phyloP scores from a whole-genome alignment of 64 coral and sea anemone species.

The Platygyra sinensis region DNA sequence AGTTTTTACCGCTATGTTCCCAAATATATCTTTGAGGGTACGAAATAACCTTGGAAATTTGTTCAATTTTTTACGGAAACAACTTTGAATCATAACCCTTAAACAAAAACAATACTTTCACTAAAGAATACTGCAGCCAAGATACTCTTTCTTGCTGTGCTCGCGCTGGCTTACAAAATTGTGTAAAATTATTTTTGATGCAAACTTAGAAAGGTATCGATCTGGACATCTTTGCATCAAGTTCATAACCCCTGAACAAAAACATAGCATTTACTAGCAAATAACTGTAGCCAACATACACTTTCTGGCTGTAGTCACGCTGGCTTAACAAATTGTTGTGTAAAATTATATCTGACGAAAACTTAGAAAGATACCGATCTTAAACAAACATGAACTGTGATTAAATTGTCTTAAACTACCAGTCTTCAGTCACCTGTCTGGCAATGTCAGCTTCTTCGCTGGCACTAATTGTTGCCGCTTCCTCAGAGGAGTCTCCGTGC shows the following conservation, averaged over 20 bases:
- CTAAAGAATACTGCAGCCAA: conserved; percentile 27
- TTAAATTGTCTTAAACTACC: conserved; percentile 21
- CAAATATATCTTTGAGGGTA: conserved; percentile 41
- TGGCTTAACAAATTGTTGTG: conserved; percentile 15
- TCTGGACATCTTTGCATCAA: conserved; percentile 25
- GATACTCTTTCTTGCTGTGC: conserved; percentile 40
- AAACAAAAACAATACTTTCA: conserved; percentile 35
- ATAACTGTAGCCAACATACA: conserved; percentile 27
- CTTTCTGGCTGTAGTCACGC: not conserved
- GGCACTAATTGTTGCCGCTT: not conserved
- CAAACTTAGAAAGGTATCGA: conserved; percentile 42
- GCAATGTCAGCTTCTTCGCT: conserved; percentile 26
- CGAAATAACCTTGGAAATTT: conserved; percentile 30
- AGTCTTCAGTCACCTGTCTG: conserved; percentile 39
- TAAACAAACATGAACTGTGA: conserved; percentile 18
- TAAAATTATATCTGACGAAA: conserved; percentile 23
- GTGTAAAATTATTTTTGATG: conserved; percentile 37
- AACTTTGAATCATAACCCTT: conserved; percentile 18
- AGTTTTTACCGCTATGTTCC: no score
- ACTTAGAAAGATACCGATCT: conserved; percentile 31
- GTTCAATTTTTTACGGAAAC: conserved; percentile 17
- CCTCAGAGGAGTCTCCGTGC: conserved; percentile 23
- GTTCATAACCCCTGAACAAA: conserved; percentile 26
- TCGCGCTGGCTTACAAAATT: conserved; percentile 44
- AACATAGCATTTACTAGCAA: not conserved